Percentiles rank a stretch among this genome's conserved stretches.
phyloP scores from a whole-genome alignment of 2,113 vertebrate species.

The Edolisoma coerulescens region DNA sequence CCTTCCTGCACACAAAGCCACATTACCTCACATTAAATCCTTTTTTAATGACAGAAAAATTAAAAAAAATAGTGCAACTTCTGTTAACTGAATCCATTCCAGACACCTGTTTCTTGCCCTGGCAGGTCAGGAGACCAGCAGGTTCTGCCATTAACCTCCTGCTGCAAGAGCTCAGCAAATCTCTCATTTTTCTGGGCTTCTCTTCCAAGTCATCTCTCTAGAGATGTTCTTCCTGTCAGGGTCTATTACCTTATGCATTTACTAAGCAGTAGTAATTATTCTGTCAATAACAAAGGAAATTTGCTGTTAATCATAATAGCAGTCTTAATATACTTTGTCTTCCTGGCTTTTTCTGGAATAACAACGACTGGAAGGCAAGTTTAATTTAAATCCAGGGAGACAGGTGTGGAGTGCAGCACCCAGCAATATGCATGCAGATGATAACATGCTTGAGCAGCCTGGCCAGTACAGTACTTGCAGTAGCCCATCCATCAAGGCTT shows the following conservation, averaged over 20 bases:
- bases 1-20: neutral
- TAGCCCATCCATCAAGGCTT: neutral
- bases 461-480: neutral
- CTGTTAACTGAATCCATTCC: neutral
- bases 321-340: neutral
- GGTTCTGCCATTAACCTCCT: neutral
- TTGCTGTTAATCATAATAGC: neutral
- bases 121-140: neutral
- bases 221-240: neutral
- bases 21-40: neutral
- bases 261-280: neutral
- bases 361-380: neutral
- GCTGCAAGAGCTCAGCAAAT: neutral
- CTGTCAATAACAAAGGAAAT: neutral
- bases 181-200: neutral
- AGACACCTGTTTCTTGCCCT: neutral
- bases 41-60: neutral
- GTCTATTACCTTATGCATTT: neutral
- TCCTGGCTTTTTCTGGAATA: neutral
- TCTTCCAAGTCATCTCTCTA: neutral
- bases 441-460: neutral
- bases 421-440: neutral
- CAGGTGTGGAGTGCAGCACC: neutral
- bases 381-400: neutral
- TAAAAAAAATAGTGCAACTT: neutral